Evolutionary conservation across 2,888 invertebrate species (phyloP).

Genomic region (Congeria kusceri): DNA sequence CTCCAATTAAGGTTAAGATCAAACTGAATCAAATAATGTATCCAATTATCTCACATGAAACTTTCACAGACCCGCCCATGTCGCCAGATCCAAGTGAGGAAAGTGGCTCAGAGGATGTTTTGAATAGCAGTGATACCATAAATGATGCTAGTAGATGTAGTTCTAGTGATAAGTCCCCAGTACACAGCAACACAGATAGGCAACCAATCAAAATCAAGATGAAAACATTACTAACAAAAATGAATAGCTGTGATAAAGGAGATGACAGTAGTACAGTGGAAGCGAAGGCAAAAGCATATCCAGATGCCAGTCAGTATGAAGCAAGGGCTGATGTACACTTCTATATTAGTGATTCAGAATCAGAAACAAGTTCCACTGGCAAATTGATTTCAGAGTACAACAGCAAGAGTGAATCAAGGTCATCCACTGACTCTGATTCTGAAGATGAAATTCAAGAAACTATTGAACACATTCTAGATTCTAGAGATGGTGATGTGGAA

Average conservation of each 20-base stretch:
- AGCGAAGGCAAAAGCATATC: neutral
- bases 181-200: neutral
- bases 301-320: neutral
- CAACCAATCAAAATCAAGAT: conserved; percentile 39
- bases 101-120: conserved; percentile 13
- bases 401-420: neutral
- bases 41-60: conserved; percentile 37
- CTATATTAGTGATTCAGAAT: conserved; percentile 23
- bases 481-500: no score
- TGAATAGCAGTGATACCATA: neutral
- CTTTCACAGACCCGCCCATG: conserved; percentile 15
- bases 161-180: neutral
- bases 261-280: neutral
- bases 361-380: neutral
- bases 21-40: conserved; percentile 37
- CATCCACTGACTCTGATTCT: conserved; percentile 6
- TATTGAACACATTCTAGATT: conserved; percentile 14
- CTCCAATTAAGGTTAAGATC: conserved; percentile 49
- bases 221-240: conserved; percentile 36
- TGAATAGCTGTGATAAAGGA: conserved; percentile 20
- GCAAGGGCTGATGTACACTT: conserved; percentile 13
- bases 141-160: neutral
- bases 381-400: neutral
- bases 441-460: conserved; percentile 27
- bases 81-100: conserved; percentile 27